Conservation (phyloP, 1,140 invertebrate species). For the Laupala kohalensis region DNA sequence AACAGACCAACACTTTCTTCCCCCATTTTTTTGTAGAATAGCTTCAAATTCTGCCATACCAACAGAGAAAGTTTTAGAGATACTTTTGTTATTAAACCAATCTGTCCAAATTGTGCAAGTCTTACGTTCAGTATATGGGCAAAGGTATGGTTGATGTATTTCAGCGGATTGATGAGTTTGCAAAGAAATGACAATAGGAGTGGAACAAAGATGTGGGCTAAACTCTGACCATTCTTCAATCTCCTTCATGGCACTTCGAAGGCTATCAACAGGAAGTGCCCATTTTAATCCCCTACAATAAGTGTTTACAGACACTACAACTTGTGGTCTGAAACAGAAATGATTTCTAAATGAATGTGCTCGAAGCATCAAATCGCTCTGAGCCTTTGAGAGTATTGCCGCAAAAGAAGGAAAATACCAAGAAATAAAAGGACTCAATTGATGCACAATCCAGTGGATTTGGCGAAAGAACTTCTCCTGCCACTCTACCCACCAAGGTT, state of each 20-base stretch:
- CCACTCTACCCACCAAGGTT: slow-evolving; percentile 12
- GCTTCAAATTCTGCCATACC: slow-evolving; percentile 13
- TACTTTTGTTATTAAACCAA: slow-evolving; percentile 8
- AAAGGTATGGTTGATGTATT: slow-evolving; percentile 1
- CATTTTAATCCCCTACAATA: slow-evolving; percentile 11
- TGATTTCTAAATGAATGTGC: slow-evolving; percentile 4
- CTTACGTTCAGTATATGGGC: slow-evolving; percentile 1
- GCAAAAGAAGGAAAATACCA: slow-evolving; percentile 10
- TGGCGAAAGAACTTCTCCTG: slow-evolving; percentile 5
- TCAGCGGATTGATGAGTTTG: not conserved
- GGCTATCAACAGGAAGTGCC: slow-evolving; percentile 6
- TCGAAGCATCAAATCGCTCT: slow-evolving; percentile 1
- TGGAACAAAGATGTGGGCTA: slow-evolving; percentile 3
- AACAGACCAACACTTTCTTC: slow-evolving; percentile 13
- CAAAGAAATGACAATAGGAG: slow-evolving; percentile 7
- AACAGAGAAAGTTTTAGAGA: slow-evolving; percentile 2
- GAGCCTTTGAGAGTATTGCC: not conserved
- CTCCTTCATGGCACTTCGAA: not conserved
- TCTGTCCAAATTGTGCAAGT: slow-evolving; percentile 11
- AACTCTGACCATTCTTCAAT: slow-evolving; percentile 4
- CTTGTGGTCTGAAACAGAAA: slow-evolving; percentile 6
- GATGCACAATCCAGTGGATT: slow-evolving; percentile 3
- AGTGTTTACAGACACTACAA: not conserved
- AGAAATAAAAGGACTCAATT: slow-evolving; percentile 1
- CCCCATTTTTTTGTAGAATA: slow-evolving; percentile 8